phyloP scores from a whole-genome alignment of 2,888 invertebrate species.

The Eurytoma adleriae region DNA sequence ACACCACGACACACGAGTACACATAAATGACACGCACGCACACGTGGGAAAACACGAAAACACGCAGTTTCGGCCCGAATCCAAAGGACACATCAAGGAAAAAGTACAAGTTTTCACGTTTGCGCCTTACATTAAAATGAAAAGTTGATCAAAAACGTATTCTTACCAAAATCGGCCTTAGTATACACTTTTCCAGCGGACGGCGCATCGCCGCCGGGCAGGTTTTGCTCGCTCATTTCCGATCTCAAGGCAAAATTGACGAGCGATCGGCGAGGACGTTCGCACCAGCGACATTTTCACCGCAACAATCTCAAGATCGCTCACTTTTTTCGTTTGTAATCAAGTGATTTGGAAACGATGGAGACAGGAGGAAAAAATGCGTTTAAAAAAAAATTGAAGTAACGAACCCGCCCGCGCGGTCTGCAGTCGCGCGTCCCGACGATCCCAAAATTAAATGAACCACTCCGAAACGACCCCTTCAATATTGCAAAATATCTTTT shows the following conservation, averaged over 20 bases:
- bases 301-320: conserved; percentile 2
- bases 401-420: conserved; percentile 59
- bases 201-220: conserved; percentile 63
- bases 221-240: conserved; percentile 53
- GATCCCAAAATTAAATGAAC: conserved; percentile 56
- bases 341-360: conserved; percentile 8
- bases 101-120: conserved; percentile 76
- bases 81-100: conserved; percentile 75
- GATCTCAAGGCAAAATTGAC: conserved; percentile 17
- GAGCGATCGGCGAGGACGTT: conserved; percentile 23
- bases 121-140: conserved; percentile 76
- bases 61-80: conserved; percentile 74
- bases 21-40: conserved; percentile 37
- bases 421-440: conserved; percentile 58
- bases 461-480: conserved; percentile 56
- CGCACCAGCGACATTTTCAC: not conserved
- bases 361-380: not conserved
- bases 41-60: conserved; percentile 62
- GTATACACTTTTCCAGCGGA: conserved; percentile 74
- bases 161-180: conserved; percentile 76
- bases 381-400: conserved; percentile 34
- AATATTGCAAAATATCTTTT: conserved; percentile 53
- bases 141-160: conserved; percentile 75
- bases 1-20: conserved; percentile 17
- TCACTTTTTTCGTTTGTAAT: conserved; percentile 9